These are phyloP conservation scores for Stomorhina lunata DNA, from an alignment of 2,888 invertebrate genomes.

Conservation along the genomic window DNA sequence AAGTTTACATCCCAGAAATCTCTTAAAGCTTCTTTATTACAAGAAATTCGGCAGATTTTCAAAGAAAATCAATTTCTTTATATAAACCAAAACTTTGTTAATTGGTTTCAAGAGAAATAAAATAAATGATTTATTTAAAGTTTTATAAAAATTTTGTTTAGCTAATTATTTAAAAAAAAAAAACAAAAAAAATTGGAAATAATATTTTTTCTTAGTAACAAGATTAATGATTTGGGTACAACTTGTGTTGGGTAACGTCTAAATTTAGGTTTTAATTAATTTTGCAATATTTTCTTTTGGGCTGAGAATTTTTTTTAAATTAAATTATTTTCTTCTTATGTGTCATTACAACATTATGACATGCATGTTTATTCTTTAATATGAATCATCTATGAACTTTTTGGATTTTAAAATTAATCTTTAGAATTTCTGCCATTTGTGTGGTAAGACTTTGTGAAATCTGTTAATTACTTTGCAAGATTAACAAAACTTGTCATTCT, in stretches of 20 bases:
- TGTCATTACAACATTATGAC: constrained; percentile 37
- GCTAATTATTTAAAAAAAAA: constrained; percentile 20
- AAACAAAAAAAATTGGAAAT: not conserved
- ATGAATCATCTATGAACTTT: not conserved
- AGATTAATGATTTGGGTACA: constrained; percentile 14
- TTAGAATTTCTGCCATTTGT: too few relatives aligned
- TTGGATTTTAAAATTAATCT: too few relatives aligned
- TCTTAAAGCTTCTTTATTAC: not conserved
- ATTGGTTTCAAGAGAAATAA: too few relatives aligned
- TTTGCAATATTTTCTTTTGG: constrained; percentile 10
- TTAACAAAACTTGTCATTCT: constrained; percentile 14
- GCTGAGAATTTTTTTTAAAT: constrained; percentile 4
- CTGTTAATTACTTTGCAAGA: not conserved
- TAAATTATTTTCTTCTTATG: not conserved
- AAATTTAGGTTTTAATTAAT: not conserved
- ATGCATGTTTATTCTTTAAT: constrained; percentile 16
- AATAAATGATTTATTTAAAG: not conserved
- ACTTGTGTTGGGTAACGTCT: constrained; percentile 3
- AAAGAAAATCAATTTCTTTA: not conserved
- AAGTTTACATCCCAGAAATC: not conserved
- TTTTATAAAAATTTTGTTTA: not conserved
- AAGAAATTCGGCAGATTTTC: not conserved
- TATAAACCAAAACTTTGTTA: not conserved
- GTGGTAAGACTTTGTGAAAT: not conserved
- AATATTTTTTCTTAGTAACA: not conserved